phyloP scores from a whole-genome alignment of 2,113 vertebrate genomes.

The Brienomyrus brachyistius region DNA sequence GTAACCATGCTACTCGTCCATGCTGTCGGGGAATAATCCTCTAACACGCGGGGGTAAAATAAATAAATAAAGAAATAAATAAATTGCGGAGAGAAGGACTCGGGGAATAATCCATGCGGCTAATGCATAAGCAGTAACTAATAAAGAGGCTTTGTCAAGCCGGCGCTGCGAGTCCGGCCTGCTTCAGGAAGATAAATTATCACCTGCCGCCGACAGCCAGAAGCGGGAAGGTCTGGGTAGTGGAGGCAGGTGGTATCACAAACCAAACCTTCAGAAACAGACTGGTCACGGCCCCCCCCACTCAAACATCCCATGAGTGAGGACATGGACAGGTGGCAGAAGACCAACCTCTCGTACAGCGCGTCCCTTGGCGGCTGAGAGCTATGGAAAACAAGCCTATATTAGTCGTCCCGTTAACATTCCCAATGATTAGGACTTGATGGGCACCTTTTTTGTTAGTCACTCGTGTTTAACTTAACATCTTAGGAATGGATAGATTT shows the following conservation, averaged over 20 bases:
- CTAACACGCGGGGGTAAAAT: not conserved
- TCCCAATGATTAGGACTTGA: constrained; percentile 12
- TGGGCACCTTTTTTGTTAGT: constrained; percentile 17
- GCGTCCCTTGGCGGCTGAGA: not conserved
- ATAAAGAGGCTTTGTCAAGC: constrained; percentile 27
- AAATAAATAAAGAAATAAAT: not conserved
- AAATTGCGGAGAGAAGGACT: not conserved
- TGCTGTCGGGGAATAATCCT: not conserved
- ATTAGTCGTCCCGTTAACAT: not conserved
- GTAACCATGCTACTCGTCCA: not conserved
- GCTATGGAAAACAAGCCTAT: not conserved
- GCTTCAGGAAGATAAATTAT: constrained; percentile 30
- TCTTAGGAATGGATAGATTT: not conserved
- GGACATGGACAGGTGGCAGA: not conserved
- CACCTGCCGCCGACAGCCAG: constrained; percentile 16
- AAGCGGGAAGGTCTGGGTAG: not conserved
- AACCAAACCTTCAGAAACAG: not conserved
- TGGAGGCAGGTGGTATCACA: not conserved
- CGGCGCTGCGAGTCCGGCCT: constrained; percentile 12
- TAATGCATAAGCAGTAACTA: constrained; percentile 12
- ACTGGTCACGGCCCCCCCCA: no score
- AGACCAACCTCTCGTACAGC: not conserved
- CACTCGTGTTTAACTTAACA: constrained; percentile 6
- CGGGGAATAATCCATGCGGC: constrained; percentile 21
- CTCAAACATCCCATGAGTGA: not conserved